These are phyloP conservation scores for Trachythela sp. DNA, from an alignment of 64 coral and sea anemone species.

Conservation along the genomic window DNA sequence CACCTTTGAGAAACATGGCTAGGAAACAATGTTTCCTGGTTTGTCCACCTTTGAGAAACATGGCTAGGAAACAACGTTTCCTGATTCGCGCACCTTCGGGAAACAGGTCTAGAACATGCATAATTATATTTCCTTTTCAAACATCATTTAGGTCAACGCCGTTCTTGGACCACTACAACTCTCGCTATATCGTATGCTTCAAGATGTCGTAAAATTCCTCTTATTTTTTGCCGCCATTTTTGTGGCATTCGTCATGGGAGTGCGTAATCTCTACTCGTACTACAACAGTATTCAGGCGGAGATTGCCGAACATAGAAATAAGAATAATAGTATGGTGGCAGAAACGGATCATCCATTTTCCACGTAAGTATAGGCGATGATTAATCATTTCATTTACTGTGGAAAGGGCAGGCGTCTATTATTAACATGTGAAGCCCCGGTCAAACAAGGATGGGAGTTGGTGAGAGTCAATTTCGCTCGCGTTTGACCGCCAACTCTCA, in stretches of 20 bases:
- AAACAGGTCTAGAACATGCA: too few relatives aligned
- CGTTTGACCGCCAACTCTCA: too few relatives aligned
- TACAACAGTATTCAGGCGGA: constrained; percentile 25
- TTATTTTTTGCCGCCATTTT: constrained; percentile 23
- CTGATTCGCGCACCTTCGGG: too few relatives aligned
- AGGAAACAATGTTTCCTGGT: too few relatives aligned
- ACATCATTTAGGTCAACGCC: constrained; percentile 24
- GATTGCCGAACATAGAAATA: not conserved
- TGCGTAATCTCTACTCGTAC: constrained; percentile 31
- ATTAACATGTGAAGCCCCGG: too few relatives aligned
- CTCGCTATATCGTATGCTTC: constrained; percentile 25
- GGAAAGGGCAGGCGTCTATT: not conserved
- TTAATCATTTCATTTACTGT: not conserved
- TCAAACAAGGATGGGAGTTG: too few relatives aligned
- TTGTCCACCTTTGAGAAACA: too few relatives aligned
- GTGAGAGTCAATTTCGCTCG: too few relatives aligned
- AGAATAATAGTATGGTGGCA: not conserved
- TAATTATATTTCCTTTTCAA: not conserved
- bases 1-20: too few relatives aligned
- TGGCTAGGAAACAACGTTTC: too few relatives aligned
- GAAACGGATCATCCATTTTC: not conserved
- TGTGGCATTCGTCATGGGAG: constrained; percentile 10
- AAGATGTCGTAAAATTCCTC: constrained; percentile 34
- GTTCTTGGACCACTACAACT: constrained; percentile 42
- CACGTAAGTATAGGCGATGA: not conserved